Conservation (phyloP, 2,797 vertebrate genomes). For the Scomberomorus guttatus region DNA sequence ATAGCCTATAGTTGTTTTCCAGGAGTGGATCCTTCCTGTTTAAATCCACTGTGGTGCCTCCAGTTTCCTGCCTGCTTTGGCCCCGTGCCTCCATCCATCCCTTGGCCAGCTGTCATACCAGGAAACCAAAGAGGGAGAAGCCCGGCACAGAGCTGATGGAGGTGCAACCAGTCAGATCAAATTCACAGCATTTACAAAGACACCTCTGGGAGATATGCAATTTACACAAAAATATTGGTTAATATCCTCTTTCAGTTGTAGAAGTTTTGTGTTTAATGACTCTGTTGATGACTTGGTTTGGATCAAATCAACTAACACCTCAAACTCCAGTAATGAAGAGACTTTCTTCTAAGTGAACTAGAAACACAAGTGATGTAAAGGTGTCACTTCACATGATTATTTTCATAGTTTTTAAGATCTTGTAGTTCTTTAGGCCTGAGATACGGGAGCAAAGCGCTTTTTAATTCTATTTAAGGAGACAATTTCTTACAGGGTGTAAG, state of each 20-base stretch:
- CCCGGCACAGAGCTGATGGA: not conserved
- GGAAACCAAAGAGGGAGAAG: constrained; percentile 32
- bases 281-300: not conserved
- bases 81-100: not conserved
- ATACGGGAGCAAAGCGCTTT: not conserved
- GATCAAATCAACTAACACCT: not conserved
- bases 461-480: not conserved
- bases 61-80: constrained; percentile 73
- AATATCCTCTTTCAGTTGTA: not conserved
- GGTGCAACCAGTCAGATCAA: constrained; percentile 3
- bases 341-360: not conserved
- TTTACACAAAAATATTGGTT: not conserved
- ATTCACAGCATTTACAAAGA: constrained; percentile 15
- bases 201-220: not conserved
- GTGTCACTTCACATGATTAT: no score
- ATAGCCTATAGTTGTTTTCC: constrained; percentile 76
- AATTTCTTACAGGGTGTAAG: not conserved
- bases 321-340: not conserved
- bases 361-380: no score
- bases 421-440: not conserved
- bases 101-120: constrained; percentile 38
- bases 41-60: constrained; percentile 46
- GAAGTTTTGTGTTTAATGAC: not conserved
- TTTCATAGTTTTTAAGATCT: no score
- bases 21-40: constrained; percentile 77